These are phyloP conservation scores for Anarsia innoxiella DNA, from an alignment of 2,888 invertebrate species.

Conservation along the genomic window DNA sequence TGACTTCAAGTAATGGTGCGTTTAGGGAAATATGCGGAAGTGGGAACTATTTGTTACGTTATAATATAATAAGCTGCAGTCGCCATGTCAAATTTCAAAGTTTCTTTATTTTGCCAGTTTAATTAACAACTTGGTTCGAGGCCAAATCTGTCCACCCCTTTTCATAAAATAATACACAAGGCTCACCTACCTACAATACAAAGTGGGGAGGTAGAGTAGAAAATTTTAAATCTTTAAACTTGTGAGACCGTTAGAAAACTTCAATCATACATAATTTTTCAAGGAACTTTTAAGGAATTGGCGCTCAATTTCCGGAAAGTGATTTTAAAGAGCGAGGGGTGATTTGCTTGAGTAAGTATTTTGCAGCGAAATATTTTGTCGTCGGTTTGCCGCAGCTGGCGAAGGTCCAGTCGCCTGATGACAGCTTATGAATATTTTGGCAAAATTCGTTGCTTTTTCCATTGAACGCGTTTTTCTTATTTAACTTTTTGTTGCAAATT, in stretches of 20 bases:
- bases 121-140: constrained; percentile 27
- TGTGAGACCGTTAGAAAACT: constrained; percentile 17
- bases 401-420: constrained; percentile 70
- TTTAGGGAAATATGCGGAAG: constrained; percentile 62
- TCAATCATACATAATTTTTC: constrained; percentile 35
- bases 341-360: constrained; percentile 67
- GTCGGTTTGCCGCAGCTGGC: constrained; percentile 68
- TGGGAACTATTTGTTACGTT: constrained; percentile 47
- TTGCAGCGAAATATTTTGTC: constrained; percentile 69
- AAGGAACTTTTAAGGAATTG: constrained; percentile 38
- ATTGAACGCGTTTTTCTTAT: constrained; percentile 49
- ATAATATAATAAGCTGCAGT: constrained; percentile 17
- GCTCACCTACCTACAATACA: no score
- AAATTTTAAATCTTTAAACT: constrained; percentile 17
- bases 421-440: constrained; percentile 75
- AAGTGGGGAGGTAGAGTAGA: constrained; percentile 1
- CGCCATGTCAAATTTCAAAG: constrained; percentile 20
- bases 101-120: constrained; percentile 18
- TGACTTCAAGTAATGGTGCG: constrained; percentile 63
- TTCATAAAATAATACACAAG: constrained; percentile 6
- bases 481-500: constrained; percentile 51
- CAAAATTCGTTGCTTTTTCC: constrained; percentile 58
- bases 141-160: constrained; percentile 16
- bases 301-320: constrained; percentile 58
- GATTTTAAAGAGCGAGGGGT: constrained; percentile 64